phyloP scores from a whole-genome alignment of 2,888 invertebrate species.

The Hylaea fasciaria region DNA sequence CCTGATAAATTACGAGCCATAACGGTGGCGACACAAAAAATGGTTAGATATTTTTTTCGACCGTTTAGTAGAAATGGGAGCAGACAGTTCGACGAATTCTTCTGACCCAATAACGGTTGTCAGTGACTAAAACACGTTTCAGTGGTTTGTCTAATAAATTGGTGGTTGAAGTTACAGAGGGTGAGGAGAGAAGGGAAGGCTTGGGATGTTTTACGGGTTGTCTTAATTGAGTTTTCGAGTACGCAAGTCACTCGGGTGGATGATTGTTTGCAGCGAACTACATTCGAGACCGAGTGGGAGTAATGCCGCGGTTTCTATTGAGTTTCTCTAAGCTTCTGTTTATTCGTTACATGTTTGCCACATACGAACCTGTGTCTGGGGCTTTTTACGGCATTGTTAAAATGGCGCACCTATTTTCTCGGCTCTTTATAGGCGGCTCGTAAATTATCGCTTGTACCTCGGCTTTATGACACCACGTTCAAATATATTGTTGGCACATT shows the following conservation, averaged over 20 bases:
- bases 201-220: conserved; percentile 55
- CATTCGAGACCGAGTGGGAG: conserved; percentile 14
- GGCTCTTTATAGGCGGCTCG: conserved; percentile 52
- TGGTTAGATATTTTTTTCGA: conserved; percentile 26
- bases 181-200: conserved; percentile 38
- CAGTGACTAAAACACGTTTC: conserved; percentile 46
- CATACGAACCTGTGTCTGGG: conserved; percentile 25
- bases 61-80: conserved; percentile 26
- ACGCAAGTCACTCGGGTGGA: conserved; percentile 47
- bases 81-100: conserved; percentile 36
- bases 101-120: conserved; percentile 40
- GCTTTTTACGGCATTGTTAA: conserved; percentile 56
- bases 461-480: conserved; percentile 52
- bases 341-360: conserved; percentile 29
- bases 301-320: conserved; percentile 23
- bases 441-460: conserved; percentile 56
- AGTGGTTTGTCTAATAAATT: conserved; percentile 59
- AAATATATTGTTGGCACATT: conserved; percentile 47
- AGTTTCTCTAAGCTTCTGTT: conserved; percentile 25
- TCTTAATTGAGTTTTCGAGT: conserved; percentile 64
- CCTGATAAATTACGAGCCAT: conserved; percentile 53
- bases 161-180: conserved; percentile 50
- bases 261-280: conserved; percentile 41
- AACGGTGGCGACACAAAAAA: conserved; percentile 40
- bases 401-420: conserved; percentile 56